Percentiles rank a stretch among this genome's conserved stretches.
phyloP scores from a whole-genome alignment of 2,797 vertebrate species.

The Dicrostonyx torquatus region DNA sequence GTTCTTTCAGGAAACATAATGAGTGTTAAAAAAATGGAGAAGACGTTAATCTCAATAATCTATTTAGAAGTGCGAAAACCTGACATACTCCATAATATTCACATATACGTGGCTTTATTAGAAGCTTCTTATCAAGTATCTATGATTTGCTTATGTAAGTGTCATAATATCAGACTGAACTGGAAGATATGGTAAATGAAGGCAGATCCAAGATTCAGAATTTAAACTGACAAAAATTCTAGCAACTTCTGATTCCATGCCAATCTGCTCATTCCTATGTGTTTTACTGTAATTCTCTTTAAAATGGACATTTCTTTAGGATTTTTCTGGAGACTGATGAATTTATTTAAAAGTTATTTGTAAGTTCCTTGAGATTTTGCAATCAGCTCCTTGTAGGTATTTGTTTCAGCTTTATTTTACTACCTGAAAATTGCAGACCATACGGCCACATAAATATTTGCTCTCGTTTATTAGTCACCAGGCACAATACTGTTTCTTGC shows the following conservation, averaged over 20 bases:
- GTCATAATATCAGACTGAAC: neutral
- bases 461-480: constrained; percentile 68
- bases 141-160: neutral
- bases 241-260: neutral
- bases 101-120: neutral
- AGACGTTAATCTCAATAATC: neutral
- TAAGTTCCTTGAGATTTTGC: constrained; percentile 21
- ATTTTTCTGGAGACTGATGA: constrained; percentile 34
- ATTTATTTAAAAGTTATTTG: constrained; percentile 48
- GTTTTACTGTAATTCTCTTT: neutral
- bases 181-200: neutral
- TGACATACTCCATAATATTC: neutral
- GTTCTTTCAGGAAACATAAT: neutral
- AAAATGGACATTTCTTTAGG: constrained; percentile 21
- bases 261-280: neutral
- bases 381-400: neutral
- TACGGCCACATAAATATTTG: constrained; percentile 68
- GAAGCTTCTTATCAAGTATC: neutral
- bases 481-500: constrained; percentile 62
- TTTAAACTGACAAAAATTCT: neutral
- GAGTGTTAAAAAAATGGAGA: neutral
- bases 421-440: constrained; percentile 49
- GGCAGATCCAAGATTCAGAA: neutral
- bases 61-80: constrained; percentile 13
- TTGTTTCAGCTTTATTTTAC: constrained; percentile 73